Base-by-base conservation (phyloP, 1,140 invertebrate species). In the Hypothenemus hampei region DNA sequence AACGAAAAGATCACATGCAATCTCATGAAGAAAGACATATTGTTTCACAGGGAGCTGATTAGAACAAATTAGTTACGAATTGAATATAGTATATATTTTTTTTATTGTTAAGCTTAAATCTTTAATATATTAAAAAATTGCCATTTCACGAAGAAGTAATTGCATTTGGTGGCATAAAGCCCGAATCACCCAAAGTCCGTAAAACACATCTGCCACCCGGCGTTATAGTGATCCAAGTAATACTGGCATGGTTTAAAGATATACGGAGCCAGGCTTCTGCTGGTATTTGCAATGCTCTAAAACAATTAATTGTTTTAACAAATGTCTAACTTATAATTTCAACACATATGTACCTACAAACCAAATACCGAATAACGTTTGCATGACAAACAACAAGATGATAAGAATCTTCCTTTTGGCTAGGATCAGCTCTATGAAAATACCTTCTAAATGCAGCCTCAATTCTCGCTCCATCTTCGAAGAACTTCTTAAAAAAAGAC, bases 331-430 rank as follows among this genome's bases (percentile, higher is more conserved):
- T 11, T n/a, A n/a, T n/a, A n/a, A n/a, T n/a, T n/a, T n/a, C n/a
- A n/a, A n/a, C n/a, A n/a, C n/a, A n/a, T n/a, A n/a, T n/a, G 1
- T 71, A 93, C 91, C 91, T 83, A 77, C 95, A 98, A 13, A 97
- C 85, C 75, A 98, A 97, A 74, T 97, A 99, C 52, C 97, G 76
- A 63, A 99, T 99, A 8, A 99, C 95, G 76, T 99, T 99, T 10
- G 91, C 95, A 76, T 99, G 97, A 60, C 95, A 98, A 4, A 99
- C 93, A 36, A 98, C 76, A 21, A 99, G 69, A 39, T 97, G 97
- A 71, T 91, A 95, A 4, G 82, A 83, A 69, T 98, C 93, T 51
- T 85, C 75, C 39, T 82, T 77, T 73, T 99, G 93, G 3, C 77
- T 73, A 1, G 84, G 79, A 41, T 81, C 74, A 15, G 97, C 95